Evolutionary conservation across 2,113 vertebrate genomes (phyloP).

Genomic region (Chrysochloris asiatica): DNA sequence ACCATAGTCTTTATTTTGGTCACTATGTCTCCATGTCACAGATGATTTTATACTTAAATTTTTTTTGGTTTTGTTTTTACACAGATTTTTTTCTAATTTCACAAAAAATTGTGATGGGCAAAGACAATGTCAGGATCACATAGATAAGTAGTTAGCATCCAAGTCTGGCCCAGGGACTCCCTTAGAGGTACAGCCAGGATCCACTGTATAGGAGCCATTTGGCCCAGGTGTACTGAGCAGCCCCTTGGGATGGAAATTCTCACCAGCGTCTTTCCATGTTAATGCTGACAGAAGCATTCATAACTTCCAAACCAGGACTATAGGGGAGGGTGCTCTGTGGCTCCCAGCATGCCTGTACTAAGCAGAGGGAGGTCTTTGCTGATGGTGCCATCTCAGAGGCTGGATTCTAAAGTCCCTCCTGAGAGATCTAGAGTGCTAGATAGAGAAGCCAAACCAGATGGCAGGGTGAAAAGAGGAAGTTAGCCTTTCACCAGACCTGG

Average conservation of each 20-base stretch:
- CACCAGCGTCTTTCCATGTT: background rate
- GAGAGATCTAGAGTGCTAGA: constrained; percentile 3
- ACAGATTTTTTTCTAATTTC: constrained; percentile 3
- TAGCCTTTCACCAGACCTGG: constrained; percentile 55
- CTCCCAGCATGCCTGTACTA: background rate
- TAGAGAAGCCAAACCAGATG: constrained; percentile 50
- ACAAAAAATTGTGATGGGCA: background rate
- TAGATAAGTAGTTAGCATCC: background rate
- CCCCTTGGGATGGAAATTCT: background rate
- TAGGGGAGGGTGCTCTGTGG: background rate
- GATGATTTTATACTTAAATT: background rate
- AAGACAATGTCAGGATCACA: background rate
- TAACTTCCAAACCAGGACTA: background rate
- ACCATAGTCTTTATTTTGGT: background rate
- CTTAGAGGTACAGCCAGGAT: too few relatives aligned
- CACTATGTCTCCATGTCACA: background rate
- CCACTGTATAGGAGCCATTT: background rate
- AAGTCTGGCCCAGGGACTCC: background rate
- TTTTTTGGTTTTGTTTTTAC: background rate
- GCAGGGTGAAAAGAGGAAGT: constrained; percentile 68
- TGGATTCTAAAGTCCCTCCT: background rate
- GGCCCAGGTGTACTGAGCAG: constrained; percentile 10
- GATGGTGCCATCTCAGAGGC: background rate
- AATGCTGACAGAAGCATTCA: background rate
- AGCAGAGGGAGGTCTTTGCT: background rate